phyloP scores from a whole-genome alignment of 2,888 invertebrate genomes.

The Fragum whitleyi region DNA sequence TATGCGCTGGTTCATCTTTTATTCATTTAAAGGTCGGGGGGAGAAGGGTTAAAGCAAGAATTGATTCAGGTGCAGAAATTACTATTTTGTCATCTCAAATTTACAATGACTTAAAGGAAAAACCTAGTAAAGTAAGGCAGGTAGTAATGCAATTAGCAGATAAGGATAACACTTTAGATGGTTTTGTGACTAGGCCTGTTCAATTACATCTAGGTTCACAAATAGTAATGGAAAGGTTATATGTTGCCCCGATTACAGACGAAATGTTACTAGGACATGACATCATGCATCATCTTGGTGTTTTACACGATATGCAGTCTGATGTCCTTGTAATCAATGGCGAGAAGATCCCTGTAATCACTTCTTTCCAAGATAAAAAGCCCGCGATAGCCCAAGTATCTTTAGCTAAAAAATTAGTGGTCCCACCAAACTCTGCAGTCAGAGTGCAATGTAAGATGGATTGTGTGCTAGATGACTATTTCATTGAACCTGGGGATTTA shows the following conservation, averaged over 20 bases:
- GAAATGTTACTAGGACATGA: constrained; percentile 22
- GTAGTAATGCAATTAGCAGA: constrained; percentile 36
- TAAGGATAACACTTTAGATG: constrained; percentile 20
- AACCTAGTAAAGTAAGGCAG: constrained; percentile 17
- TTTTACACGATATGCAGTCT: constrained; percentile 8
- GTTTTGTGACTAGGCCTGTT: constrained; percentile 33
- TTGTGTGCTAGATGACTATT: constrained; percentile 1
- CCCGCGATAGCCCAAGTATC: constrained; percentile 10
- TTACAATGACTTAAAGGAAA: constrained; percentile 18
- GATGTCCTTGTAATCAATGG: constrained; percentile 23
- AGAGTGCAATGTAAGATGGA: constrained; percentile 18
- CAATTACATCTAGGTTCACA: not conserved
- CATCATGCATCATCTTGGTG: constrained; percentile 17
- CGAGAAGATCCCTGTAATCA: not conserved
- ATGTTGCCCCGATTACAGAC: constrained; percentile 16
- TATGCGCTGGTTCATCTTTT: constrained; percentile 27
- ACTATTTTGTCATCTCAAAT: constrained; percentile 29
- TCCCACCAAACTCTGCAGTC: constrained; percentile 40
- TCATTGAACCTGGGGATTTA: constrained; percentile 29
- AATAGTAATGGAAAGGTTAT: not conserved
- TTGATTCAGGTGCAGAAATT: constrained; percentile 31
- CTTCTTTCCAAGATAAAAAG: not conserved
- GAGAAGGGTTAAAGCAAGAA: constrained; percentile 21
- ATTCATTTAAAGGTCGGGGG: constrained; percentile 13
- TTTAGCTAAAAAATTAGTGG: not conserved